Conservation (phyloP, 2,113 vertebrate species). For the Addax nasomaculatus region DNA sequence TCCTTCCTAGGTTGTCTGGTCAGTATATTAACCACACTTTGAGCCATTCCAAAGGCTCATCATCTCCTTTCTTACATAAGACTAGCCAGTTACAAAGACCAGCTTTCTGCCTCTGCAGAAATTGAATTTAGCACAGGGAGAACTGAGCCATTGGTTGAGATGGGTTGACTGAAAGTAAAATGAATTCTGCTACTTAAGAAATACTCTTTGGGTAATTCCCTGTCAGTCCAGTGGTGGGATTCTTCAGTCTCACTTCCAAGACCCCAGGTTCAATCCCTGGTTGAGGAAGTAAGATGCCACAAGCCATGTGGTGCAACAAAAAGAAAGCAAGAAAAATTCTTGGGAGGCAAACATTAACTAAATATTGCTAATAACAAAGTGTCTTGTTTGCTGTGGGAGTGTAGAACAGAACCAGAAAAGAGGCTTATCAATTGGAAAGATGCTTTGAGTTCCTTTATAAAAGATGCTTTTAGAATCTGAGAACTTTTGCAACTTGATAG, state of each 20-base stretch:
- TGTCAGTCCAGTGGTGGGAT: not conserved
- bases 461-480: not conserved
- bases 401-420: not conserved
- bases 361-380: not conserved
- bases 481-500: not conserved
- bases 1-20: not conserved
- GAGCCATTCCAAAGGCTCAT: not conserved
- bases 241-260: not conserved
- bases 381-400: not conserved
- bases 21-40: not conserved
- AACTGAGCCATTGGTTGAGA: not conserved
- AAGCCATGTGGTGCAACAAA: not conserved
- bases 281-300: not conserved
- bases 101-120: not conserved
- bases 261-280: not conserved
- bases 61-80: not conserved
- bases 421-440: not conserved
- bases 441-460: not conserved
- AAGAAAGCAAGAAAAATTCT: not conserved
- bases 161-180: not conserved
- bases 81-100: not conserved
- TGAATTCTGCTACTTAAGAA: conserved; percentile 4
- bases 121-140: not conserved
- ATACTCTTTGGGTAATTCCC: not conserved
- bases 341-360: not conserved